Base-by-base conservation (phyloP, 2,113 vertebrate species). In the Oncorhynchus keta region DNA sequence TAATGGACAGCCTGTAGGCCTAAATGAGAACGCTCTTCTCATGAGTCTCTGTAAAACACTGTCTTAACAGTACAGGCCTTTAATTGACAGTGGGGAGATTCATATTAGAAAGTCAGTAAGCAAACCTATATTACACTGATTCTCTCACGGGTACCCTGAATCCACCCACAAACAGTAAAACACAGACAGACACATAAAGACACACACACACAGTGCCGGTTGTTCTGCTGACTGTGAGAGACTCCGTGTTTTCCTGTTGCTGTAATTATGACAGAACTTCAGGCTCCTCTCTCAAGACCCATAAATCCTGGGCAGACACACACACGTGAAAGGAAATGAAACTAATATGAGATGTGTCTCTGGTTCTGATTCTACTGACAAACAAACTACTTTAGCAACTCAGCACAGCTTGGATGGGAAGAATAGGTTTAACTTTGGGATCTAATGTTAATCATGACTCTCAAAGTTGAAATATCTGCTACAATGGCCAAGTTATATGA, bases 141-240 rank as follows among this genome's bases (percentile, higher is more conserved):
- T 71, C 22, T 22, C 59, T 7, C 4, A 70, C 61, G 55, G 69
- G n/a, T 6, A 55, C 51, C 12, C 51, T 18, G 64, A 39, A 77
- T 24, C 4, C 1, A n/a, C 51, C 30, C 68, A 1, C 74, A 68
- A 26, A 70, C 11, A 49, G 57, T 32, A 49, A 65, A 20, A 73
- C 57, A 49, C 64, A 65, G 18, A 69, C 65, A 64, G 59, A 71
- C 22, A 61, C 35, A 35, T 35, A 39, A 26, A 26, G 5, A n/a
- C 45, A 66, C 26, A 55, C 16, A 57, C 57, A 71, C 59, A 79
- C 7, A 39, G 65, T 72, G 67, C 12, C 71, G 76, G 68, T 35
- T 83, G 73, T 75, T 80, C 70, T 71, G 70, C 7, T 67, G 62
- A 83, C 69, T 61, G 1, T 64, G 74, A 67, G 62, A 75, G 75